These are phyloP conservation scores for Platalea minor DNA, from an alignment of 2,797 vertebrate species.

Conservation along the genomic window DNA sequence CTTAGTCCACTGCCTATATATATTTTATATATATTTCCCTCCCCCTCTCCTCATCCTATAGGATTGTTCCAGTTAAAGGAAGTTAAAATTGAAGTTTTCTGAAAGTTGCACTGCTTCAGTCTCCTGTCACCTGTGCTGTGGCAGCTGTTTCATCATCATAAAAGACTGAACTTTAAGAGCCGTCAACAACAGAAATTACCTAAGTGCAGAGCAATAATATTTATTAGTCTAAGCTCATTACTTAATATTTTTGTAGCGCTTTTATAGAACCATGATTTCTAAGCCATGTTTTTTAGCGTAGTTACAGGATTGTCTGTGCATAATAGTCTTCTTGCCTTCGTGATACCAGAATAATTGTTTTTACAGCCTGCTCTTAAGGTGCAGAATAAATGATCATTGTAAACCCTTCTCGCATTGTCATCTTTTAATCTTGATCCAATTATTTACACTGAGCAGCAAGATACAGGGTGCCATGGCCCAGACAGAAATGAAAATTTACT, in stretches of 20 bases:
- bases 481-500: slow-evolving; percentile 18
- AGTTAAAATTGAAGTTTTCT: neutral
- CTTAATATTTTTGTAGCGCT: slow-evolving; percentile 23
- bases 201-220: slow-evolving; percentile 28
- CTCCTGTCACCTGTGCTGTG: neutral
- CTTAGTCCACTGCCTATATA: neutral
- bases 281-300: neutral
- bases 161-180: slow-evolving; percentile 38
- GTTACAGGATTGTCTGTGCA: neutral
- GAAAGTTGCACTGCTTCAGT: neutral
- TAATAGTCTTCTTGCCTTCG: neutral
- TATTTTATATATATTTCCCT: too few species aligned
- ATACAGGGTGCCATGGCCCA: neutral
- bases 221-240: slow-evolving; percentile 35
- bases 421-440: slow-evolving; percentile 46
- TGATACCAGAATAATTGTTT: slow-evolving; percentile 35
- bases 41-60: neutral
- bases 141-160: slow-evolving; percentile 8
- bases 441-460: slow-evolving; percentile 37
- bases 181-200: neutral
- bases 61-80: neutral
- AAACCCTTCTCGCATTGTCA: slow-evolving; percentile 21
- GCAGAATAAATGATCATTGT: slow-evolving; percentile 37
- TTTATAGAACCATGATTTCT: slow-evolving; percentile 14
- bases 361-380: slow-evolving; percentile 25